Conservation (phyloP, 2,888 invertebrate genomes). For the Parascotia fuliginaria region DNA sequence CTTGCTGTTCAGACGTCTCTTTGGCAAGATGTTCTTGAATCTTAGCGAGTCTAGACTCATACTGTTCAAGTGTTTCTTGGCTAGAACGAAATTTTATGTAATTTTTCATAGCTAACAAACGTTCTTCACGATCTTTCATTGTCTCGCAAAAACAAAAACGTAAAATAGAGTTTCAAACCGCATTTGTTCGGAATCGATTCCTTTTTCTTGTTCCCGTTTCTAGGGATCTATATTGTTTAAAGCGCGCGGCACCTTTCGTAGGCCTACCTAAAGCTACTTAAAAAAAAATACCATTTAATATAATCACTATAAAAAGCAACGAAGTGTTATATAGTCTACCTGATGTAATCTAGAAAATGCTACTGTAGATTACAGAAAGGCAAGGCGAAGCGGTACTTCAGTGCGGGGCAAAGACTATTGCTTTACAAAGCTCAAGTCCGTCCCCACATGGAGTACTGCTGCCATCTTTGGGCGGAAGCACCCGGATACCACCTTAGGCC, state of each 20-base stretch:
- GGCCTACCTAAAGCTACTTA: not conserved
- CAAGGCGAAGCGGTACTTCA: too few relatives aligned
- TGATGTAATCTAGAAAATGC: not conserved
- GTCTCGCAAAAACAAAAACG: conserved; percentile 3
- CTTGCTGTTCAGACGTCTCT: not conserved
- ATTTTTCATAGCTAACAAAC: not conserved
- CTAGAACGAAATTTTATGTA: not conserved
- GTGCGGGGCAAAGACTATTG: too few relatives aligned
- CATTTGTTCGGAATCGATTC: not conserved
- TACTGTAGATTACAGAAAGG: not conserved
- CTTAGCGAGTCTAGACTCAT: conserved; percentile 2
- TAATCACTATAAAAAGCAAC: not conserved
- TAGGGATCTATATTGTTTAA: not conserved
- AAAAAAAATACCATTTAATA: not conserved
- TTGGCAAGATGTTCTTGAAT: conserved; percentile 1
- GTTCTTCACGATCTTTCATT: not conserved
- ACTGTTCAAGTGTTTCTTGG: not conserved
- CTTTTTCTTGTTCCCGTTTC: not conserved
- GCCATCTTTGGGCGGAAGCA: too few relatives aligned
- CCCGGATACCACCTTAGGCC: too few relatives aligned
- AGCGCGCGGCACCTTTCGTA: conserved; percentile 2
- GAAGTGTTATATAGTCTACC: not conserved
- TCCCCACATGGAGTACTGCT: too few relatives aligned
- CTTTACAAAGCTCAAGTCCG: too few relatives aligned
- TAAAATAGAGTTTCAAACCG: not conserved